Conservation (phyloP, 2,113 vertebrate genomes). For the Solenodon paradoxus region DNA sequence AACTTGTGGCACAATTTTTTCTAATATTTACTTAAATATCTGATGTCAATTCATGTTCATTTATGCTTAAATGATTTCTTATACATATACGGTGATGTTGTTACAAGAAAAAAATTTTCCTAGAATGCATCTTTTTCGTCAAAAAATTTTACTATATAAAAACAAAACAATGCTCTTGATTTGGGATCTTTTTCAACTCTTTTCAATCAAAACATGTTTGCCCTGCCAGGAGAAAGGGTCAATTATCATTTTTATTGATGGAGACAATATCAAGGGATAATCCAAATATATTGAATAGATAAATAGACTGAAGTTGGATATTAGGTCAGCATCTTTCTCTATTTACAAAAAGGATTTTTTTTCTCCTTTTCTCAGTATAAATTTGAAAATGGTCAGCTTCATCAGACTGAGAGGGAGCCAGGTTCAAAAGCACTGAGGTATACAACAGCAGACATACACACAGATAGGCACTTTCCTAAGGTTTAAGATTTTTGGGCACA, state of each 20-base stretch:
- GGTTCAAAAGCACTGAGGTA: not conserved
- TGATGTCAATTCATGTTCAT: not conserved
- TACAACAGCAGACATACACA: not conserved
- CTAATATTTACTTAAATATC: not conserved
- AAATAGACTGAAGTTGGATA: not conserved
- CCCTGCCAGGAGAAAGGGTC: not conserved
- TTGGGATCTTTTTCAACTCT: not conserved
- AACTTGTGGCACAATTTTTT: not conserved
- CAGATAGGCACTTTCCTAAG: not conserved
- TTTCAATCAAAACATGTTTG: slow-evolving; percentile 20
- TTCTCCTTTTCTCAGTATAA: slow-evolving; percentile 9
- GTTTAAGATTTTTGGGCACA: not conserved
- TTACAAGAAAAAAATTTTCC: not conserved
- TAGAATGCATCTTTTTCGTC: not conserved
- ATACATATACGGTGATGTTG: not conserved
- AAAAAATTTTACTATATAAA: slow-evolving; percentile 15
- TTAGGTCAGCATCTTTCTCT: not conserved
- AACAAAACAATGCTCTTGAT: slow-evolving; percentile 20
- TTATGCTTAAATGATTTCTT: not conserved
- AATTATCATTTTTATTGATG: not conserved
- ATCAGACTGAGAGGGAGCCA: not conserved
- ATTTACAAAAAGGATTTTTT: slow-evolving; percentile 24
- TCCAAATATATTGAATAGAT: not conserved
- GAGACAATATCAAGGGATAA: not conserved
- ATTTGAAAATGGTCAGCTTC: not conserved